Conservation (phyloP, 2,797 vertebrate genomes). For the Sebastes oblongus region DNA sequence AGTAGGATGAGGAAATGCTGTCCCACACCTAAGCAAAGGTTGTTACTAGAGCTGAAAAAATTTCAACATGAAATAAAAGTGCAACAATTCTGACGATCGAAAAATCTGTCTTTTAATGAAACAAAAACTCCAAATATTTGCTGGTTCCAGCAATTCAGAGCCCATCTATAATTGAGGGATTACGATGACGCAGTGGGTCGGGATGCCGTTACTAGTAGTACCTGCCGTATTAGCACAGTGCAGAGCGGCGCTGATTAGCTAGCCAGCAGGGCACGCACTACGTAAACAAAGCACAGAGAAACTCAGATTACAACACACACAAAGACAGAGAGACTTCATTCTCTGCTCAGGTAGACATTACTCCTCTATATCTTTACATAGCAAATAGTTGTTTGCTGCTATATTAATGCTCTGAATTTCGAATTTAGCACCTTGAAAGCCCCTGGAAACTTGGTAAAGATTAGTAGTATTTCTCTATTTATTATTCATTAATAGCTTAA, state of each 20-base stretch:
- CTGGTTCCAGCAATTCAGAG: not conserved
- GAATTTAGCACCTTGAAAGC: not conserved
- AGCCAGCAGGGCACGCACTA: too few species aligned
- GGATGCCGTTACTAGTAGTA: not conserved
- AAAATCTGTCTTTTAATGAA: not conserved
- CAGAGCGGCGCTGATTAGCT: not conserved
- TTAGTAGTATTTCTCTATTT: not conserved
- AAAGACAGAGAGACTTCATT: not conserved
- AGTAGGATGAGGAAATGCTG: not conserved
- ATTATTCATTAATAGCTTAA: not conserved
- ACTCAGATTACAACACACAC: not conserved
- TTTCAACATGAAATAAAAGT: not conserved
- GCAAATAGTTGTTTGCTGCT: not conserved
- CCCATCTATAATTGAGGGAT: not conserved
- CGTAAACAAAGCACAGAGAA: not conserved
- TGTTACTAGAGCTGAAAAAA: not conserved
- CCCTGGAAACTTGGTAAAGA: not conserved
- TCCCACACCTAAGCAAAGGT: not conserved
- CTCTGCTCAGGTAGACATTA: not conserved
- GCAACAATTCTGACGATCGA: not conserved
- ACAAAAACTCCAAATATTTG: not conserved
- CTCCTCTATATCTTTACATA: not conserved
- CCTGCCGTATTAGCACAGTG: not conserved
- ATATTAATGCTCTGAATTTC: not conserved
- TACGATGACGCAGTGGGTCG: not conserved